Evolutionary conservation across 2,888 invertebrate genomes (phyloP).

Genomic region (Dermolepida albohirtum): DNA sequence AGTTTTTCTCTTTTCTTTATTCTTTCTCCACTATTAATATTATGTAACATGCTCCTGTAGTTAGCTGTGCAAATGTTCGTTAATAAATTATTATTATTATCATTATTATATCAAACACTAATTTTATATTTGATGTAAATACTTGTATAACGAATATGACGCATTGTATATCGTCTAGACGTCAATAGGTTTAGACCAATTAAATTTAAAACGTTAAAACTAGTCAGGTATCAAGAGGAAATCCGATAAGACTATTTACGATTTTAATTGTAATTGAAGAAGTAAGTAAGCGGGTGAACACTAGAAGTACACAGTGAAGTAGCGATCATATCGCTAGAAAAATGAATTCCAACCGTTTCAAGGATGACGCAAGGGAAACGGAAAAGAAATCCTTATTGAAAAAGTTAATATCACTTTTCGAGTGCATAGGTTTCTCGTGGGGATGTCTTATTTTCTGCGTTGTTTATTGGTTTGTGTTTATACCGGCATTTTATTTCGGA

Average conservation of each 20-base stretch:
- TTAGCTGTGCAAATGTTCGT: no score
- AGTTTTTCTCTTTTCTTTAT: no score
- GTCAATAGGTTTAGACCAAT: no score
- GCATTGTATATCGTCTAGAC: no score
- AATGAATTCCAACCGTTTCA: constrained; percentile 6
- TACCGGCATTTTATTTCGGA: constrained; percentile 31
- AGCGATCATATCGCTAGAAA: not conserved
- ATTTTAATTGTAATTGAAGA: constrained; percentile 22
- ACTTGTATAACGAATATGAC: no score
- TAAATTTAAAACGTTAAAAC: no score
- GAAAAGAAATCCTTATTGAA: constrained; percentile 10
- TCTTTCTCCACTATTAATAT: no score
- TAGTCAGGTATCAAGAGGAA: constrained; percentile 36
- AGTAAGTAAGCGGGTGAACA: not conserved
- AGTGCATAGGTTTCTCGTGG: constrained; percentile 35
- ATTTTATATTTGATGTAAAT: no score
- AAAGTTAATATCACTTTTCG: constrained; percentile 10
- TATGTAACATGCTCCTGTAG: no score
- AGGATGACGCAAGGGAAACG: not conserved
- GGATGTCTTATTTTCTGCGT: constrained; percentile 36
- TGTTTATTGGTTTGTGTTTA: constrained; percentile 40
- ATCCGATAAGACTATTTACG: constrained; percentile 19
- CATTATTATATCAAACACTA: no score
- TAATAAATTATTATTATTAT: no score
- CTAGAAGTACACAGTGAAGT: not conserved